Conservation (phyloP, 2,113 vertebrate genomes). For the Grus americana region DNA sequence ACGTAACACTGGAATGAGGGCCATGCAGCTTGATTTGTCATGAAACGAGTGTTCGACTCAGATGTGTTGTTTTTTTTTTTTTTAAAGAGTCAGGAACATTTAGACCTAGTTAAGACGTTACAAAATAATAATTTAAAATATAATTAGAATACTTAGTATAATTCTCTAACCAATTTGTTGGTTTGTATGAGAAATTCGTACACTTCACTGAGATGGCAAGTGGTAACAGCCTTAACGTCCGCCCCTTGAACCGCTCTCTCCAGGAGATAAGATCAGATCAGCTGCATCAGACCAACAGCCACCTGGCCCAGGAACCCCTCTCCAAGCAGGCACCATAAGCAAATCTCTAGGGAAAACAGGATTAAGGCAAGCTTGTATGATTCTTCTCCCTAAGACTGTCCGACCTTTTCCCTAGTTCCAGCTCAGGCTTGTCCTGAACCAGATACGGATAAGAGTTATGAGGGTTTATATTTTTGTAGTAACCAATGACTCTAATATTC, state of each 20-base stretch:
- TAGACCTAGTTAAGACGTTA: background rate
- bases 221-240: background rate
- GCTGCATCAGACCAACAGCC: background rate
- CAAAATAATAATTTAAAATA: background rate
- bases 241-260: background rate
- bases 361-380: background rate
- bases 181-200: background rate
- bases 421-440: background rate
- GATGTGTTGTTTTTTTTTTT: background rate
- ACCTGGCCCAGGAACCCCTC: background rate
- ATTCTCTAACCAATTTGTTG: background rate
- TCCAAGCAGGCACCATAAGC: background rate
- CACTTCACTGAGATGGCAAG: background rate
- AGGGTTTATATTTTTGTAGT: background rate
- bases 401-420: background rate
- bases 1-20: background rate
- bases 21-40: background rate
- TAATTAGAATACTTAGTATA: background rate
- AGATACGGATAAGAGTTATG: background rate
- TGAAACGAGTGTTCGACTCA: background rate
- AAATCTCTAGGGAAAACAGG: background rate
- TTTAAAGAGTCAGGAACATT: background rate
- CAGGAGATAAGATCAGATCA: background rate
- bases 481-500: background rate
- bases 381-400: background rate